Evolutionary conservation across 2,113 vertebrate species (phyloP).

Genomic region (Bujurquina vittata): DNA sequence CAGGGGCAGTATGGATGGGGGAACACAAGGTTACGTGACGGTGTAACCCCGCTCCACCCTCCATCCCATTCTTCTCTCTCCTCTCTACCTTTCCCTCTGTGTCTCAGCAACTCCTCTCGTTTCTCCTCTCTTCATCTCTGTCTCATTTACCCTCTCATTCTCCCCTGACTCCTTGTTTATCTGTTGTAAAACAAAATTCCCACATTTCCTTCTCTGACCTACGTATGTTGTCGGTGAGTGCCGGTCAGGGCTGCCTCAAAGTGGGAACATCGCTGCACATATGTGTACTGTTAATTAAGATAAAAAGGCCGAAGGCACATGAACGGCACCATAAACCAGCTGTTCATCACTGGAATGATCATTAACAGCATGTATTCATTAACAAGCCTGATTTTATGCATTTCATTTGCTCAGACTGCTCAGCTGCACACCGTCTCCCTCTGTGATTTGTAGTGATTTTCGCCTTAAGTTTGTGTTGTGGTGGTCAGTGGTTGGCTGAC

Average conservation of each 20-base stretch:
- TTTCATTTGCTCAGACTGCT: constrained; percentile 28
- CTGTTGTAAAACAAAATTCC: constrained; percentile 60
- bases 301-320: constrained; percentile 60
- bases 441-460: constrained; percentile 34
- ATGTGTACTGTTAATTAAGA: constrained; percentile 75
- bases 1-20: constrained; percentile 68
- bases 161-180: constrained; percentile 65
- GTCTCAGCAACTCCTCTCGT: constrained; percentile 44
- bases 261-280: constrained; percentile 49
- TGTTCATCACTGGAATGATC: constrained; percentile 66
- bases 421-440: constrained; percentile 12
- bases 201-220: constrained; percentile 58
- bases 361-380: constrained; percentile 61
- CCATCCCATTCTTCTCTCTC: background rate
- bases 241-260: constrained; percentile 25
- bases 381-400: constrained; percentile 33
- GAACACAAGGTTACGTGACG: constrained; percentile 79
- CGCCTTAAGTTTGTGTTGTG: background rate
- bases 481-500: constrained; percentile 55
- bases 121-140: constrained; percentile 64
- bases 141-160: constrained; percentile 62
- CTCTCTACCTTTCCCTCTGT: constrained; percentile 25
- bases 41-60: constrained; percentile 25
- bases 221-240: constrained; percentile 18
- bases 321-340: constrained; percentile 63